Percentiles rank a stretch among this genome's conserved stretches.
phyloP scores from a whole-genome alignment of 2,888 invertebrate species.

The Pterostichus madidus region DNA sequence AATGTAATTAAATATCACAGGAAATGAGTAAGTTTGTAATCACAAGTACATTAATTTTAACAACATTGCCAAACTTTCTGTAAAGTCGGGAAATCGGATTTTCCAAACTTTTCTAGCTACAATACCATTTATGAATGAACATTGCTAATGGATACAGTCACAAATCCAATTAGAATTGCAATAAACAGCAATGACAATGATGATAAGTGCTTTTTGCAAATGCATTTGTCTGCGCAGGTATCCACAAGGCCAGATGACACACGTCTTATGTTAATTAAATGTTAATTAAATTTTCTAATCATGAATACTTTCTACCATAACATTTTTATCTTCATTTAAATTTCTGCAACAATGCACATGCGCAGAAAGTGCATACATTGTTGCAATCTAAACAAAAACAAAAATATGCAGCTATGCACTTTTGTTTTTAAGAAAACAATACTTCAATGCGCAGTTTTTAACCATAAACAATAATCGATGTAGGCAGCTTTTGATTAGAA shows the following conservation, averaged over 20 bases:
- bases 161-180: conserved; percentile 64
- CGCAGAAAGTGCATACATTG: conserved; percentile 10
- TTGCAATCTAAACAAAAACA: background rate
- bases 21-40: conserved; percentile 21
- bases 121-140: conserved; percentile 66
- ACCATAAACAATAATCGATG: conserved; percentile 32
- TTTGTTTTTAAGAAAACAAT: conserved; percentile 14
- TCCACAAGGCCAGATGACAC: conserved; percentile 63
- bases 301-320: conserved; percentile 33
- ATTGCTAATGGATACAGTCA: conserved; percentile 55
- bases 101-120: conserved; percentile 8
- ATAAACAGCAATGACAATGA: conserved; percentile 62
- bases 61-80: background rate
- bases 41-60: background rate
- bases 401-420: background rate
- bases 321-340: conserved; percentile 6
- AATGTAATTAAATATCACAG: conserved; percentile 25
- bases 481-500: conserved; percentile 27
- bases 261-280: conserved; percentile 58
- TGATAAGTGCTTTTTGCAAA: conserved; percentile 60
- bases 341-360: conserved; percentile 2
- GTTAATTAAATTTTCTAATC: conserved; percentile 55
- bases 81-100: conserved; percentile 11
- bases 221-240: conserved; percentile 48
- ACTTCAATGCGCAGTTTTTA: conserved; percentile 33